phyloP scores from a whole-genome alignment of 2,888 invertebrate genomes.

The Clanis bilineata region DNA sequence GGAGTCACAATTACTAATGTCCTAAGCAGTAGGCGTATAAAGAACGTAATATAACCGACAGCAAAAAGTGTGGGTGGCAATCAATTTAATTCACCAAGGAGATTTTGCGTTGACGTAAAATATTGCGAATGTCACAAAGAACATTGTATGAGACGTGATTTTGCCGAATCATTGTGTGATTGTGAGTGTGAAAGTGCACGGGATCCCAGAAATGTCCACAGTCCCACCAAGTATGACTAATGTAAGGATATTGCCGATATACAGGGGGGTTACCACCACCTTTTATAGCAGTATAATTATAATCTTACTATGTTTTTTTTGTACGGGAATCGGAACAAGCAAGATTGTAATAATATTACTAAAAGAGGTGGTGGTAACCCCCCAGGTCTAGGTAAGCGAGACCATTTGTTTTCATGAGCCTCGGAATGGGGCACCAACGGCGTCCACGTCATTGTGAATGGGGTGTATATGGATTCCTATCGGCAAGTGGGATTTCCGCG shows the following conservation, averaged over 20 bases:
- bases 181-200: background rate
- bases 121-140: background rate
- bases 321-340: no score
- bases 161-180: background rate
- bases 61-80: background rate
- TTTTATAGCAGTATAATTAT: no score
- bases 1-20: background rate
- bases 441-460: no score
- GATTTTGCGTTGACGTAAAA: background rate
- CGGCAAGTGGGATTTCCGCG: no score
- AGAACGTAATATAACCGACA: background rate
- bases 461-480: no score
- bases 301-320: no score
- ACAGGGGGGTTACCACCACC: no score
- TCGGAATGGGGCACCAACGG: no score
- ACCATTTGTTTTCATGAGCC: no score
- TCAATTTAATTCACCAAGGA: background rate
- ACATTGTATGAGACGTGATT: background rate
- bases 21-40: background rate
- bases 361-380: no score
- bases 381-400: no score
- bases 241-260: background rate
- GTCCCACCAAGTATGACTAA: background rate
- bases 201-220: background rate
- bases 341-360: no score